Evolutionary conservation across 2,888 invertebrate species (phyloP).

Genomic region (Athalia cordata): DNA sequence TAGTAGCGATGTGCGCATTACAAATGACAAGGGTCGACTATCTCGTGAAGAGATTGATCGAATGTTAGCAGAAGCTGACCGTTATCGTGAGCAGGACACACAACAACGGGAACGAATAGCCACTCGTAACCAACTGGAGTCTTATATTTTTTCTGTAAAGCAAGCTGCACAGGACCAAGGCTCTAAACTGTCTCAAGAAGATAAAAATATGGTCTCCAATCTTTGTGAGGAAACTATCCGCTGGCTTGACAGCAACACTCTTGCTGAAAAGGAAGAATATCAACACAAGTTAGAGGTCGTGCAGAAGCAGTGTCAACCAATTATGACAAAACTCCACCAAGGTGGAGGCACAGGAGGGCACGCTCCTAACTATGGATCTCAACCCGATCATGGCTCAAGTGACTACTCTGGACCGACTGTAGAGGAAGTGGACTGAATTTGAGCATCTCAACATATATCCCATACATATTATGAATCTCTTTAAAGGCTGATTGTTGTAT

Average conservation of each 20-base stretch:
- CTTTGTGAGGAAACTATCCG: constrained; percentile 79
- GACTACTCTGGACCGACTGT: constrained; percentile 73
- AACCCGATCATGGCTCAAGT: constrained; percentile 37
- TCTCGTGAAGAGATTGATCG: constrained; percentile 87
- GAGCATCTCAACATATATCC: neutral
- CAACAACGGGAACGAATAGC: constrained; percentile 80
- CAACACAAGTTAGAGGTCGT: constrained; percentile 79
- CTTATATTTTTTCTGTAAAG: constrained; percentile 81
- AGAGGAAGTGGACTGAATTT: constrained; percentile 74
- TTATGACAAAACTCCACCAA: constrained; percentile 70
- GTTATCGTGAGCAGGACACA: constrained; percentile 82
- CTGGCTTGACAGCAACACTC: constrained; percentile 83
- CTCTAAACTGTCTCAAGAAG: constrained; percentile 76
- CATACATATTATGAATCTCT: neutral
- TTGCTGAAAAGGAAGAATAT: constrained; percentile 80
- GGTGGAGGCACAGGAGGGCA: constrained; percentile 48
- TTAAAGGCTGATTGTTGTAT: neutral
- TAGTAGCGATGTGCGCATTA: constrained; percentile 84
- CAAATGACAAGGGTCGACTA: constrained; percentile 86
- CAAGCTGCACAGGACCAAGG: constrained; percentile 81
- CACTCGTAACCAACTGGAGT: constrained; percentile 82
- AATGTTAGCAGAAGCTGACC: constrained; percentile 84
- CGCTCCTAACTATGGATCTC: constrained; percentile 48
- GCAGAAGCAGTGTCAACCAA: constrained; percentile 75
- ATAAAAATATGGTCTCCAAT: constrained; percentile 71